Evolutionary conservation across 2,797 vertebrate species (phyloP), one percentile per base, ranked within the genome.

Genomic region (Aulostomus chinensis): DNA sequence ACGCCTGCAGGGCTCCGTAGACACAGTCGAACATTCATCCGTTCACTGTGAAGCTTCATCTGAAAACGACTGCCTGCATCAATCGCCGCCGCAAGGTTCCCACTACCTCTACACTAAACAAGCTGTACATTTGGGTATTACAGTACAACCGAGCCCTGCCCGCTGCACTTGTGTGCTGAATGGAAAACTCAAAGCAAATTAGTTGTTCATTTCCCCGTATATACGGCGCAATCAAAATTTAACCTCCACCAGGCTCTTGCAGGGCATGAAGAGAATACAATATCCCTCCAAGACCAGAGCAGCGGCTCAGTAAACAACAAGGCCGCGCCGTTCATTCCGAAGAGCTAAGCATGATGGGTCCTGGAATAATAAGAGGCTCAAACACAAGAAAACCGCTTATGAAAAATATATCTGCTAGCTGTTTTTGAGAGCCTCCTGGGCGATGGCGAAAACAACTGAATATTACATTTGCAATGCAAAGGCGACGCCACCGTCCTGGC

Each of bases 381-480:
- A 76, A 57, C 74, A 74, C 68, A 68, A 60, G 62, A 79, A 80
- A 85, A 78, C 52, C 33, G 46, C 78, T 85, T 70, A 78, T 84
- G 78, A 77, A 85, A 82, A 83, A 74, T 66, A 81, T 68, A 74
- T 62, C 75, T 78, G 39, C 15, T 24, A 72, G 80, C 73, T 75
- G 58, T 83, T 84, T 84, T 70, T 50, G 22, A 57, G 51, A 9
- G 46, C 68, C 83, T 84, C 75, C 47, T 50, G 70, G 80, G 82
- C 54, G 50, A 68, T 12, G 34, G 55, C 52, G 41, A 24, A 34
- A 33, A 46, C 26, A 9, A 37, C 22, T 7, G 48, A 62, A 70
- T 85, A 91, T 90, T 83, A 85, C 85, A 90, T 91, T 89, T 88
- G 87, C 86, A 90, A 80, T 90, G 85, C 87, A 88, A 86, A 89